Percentiles rank a stretch among this genome's conserved stretches.
phyloP scores from a whole-genome alignment of 1,140 invertebrate species.

The Zaprionus inermis region DNA sequence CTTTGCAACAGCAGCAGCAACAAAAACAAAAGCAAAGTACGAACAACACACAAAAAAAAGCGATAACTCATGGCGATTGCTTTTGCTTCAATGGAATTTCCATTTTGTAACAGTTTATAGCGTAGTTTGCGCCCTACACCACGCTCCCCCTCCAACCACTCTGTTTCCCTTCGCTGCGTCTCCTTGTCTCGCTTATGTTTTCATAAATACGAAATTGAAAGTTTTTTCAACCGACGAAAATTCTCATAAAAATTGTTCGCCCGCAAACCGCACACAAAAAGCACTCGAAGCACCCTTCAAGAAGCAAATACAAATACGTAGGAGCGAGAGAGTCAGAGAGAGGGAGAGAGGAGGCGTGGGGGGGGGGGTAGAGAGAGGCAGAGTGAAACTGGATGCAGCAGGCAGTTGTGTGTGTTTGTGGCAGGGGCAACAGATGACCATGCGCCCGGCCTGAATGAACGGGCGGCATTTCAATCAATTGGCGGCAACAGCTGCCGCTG shows the following conservation, averaged over 20 bases:
- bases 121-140: conserved; percentile 38
- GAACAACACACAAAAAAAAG: conserved; percentile 13
- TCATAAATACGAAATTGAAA: conserved; percentile 78
- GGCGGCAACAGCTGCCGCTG: conserved; percentile 67
- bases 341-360: too few species aligned
- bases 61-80: conserved; percentile 62
- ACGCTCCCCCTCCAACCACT: background rate
- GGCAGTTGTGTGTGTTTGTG: background rate
- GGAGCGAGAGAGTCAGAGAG: background rate
- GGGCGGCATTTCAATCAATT: conserved; percentile 72
- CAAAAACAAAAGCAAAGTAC: background rate
- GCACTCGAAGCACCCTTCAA: conserved; percentile 67
- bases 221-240: conserved; percentile 74
- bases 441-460: conserved; percentile 49
- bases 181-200: conserved; percentile 46
- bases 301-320: conserved; percentile 55
- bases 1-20: background rate
- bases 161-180: background rate
- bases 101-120: conserved; percentile 75
- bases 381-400: background rate
- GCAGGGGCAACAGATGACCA: conserved; percentile 34
- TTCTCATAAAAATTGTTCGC: conserved; percentile 78
- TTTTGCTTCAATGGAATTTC: conserved; percentile 73
- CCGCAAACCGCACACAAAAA: conserved; percentile 59
- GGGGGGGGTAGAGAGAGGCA: background rate